Evolutionary conservation across 2,113 vertebrate species (phyloP), one percentile per base, ranked within the genome.

Genomic region (Indicator maculatus): DNA sequence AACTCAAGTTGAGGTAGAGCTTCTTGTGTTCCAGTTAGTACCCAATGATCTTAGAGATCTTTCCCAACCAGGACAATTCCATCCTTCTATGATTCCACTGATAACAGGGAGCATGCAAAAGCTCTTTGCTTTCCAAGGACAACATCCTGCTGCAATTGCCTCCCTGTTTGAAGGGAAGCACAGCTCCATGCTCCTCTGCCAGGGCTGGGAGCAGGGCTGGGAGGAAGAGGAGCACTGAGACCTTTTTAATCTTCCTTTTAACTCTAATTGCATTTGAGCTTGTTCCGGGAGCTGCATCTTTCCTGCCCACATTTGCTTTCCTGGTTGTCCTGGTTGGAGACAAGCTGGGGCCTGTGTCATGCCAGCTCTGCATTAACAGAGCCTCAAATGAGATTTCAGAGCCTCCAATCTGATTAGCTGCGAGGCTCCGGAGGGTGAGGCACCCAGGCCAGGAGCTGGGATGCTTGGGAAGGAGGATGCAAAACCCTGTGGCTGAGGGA

Each of bases 321-420:
- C 89, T 27, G 65, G 79, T 91, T 97, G 89, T 92, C 56, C 64
- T 83, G 56, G 39, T n/a, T 9, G 76, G 95, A 97, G 96, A 96
- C 97, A 91, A 92, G 88, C 91, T 4, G 56, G 96, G 94, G 79
- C 92, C 70, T 55, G 88, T 78, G 74, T 90, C 91, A 75, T 96
- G 92, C 87, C 96, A 85, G 73, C n/a, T 59, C 20, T 65, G 95
- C 95, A 96, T 97, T 97, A 97, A 97, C 73, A 91, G 52, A 86
- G 30, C 93, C 80, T 82, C 93, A 97, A 98, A 98, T 97, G 95
- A 83, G 96, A 98, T 98, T 98, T 98, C 89, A 88, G 61, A 95
- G 94, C 96, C 79, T 88, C 76, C 79, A 95, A 98, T 96, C 69
- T 84, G 94, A 97, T 98, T 96, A 97, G 83, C 30, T 14, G 95